A percentile compares a stretch with the other conserved stretches of the same genome.
phyloP scores from a whole-genome alignment of 2,113 vertebrate species.

The Lepus americanus region DNA sequence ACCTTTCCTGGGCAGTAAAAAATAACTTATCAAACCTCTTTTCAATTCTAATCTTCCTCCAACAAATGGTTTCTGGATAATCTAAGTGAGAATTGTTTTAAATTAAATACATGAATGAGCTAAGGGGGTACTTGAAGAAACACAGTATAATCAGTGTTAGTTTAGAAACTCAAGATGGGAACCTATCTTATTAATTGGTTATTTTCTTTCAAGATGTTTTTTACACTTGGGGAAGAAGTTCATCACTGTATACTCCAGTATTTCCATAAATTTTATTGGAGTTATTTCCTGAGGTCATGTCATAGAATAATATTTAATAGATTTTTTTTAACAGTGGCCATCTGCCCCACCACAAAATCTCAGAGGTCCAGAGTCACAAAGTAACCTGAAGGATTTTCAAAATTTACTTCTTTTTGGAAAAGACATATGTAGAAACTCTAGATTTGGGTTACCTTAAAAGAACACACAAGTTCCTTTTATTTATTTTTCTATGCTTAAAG shows the following conservation, averaged over 20 bases:
- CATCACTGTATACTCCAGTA: background rate
- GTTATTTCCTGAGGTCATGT: slow-evolving; percentile 40
- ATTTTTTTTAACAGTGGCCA: slow-evolving; percentile 23
- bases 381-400: background rate
- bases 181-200: slow-evolving; percentile 58
- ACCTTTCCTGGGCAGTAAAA: slow-evolving; percentile 48
- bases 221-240: slow-evolving; percentile 16
- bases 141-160: slow-evolving; percentile 51
- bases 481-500: background rate
- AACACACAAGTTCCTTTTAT: background rate
- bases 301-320: slow-evolving; percentile 41
- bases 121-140: slow-evolving; percentile 58
- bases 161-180: slow-evolving; percentile 52
- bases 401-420: background rate
- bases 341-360: background rate
- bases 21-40: slow-evolving; percentile 61
- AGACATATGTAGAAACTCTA: background rate
- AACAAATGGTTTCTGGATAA: background rate
- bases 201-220: slow-evolving; percentile 61
- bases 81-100: slow-evolving; percentile 63
- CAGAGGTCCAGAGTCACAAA: background rate
- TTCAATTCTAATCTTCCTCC: slow-evolving; percentile 61
- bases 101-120: slow-evolving; percentile 61
- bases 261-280: slow-evolving; percentile 34
- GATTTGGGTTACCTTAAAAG: background rate